Evolutionary conservation across 2,113 vertebrate species (phyloP), one percentile per base, ranked within the genome.

Genomic region (Eidolon helvum): DNA sequence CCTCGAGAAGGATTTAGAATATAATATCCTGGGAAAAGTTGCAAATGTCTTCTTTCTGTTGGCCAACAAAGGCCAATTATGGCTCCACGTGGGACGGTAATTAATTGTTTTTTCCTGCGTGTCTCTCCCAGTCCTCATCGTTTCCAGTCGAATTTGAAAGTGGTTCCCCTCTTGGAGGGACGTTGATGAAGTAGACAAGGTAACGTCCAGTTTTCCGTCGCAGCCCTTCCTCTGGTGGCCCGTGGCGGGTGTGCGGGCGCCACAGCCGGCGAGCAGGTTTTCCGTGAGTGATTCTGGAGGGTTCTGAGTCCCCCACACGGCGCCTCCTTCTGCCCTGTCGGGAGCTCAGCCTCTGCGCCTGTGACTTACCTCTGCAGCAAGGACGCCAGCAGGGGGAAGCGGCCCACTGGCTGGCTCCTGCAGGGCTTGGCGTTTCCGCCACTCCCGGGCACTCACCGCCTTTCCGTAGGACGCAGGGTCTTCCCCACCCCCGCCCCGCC

Each of bases 11-110:
- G 98, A 98, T 99, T 98, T 98, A 98, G 98, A 99, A 98, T 98
- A 98, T 98, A 98, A 99, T 99, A 99, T 99, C 98, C 99, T 96
- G 97, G 98, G 99, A 98, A 98, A 99, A 99, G 99, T 99, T 99
- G 99, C 98, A 98, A 98, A 97, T 80, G 97, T 98, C 98, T 78
- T 98, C 93, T 96, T 97, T 94, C 97, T 97, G 63, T 98, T 98
- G 98, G 98, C 97, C 96, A 93, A 91, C 95, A 80, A 98, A 98
- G 97, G 96, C 97, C 97, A 77, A 95, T 97, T 94, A 63, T 38
- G 94, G 89, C 93, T 91, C 79, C 97, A 94, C 98, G 96, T 88
- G 77, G 63, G 98, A 98, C 98, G 98, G 87, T 97, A 98, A 98
- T 83, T 61, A 71, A 38, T 69, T 9, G 28, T 75, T 55, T 63